Evolutionary conservation across 2,888 invertebrate genomes (phyloP).

Genomic region (Isotomurus palustris): DNA sequence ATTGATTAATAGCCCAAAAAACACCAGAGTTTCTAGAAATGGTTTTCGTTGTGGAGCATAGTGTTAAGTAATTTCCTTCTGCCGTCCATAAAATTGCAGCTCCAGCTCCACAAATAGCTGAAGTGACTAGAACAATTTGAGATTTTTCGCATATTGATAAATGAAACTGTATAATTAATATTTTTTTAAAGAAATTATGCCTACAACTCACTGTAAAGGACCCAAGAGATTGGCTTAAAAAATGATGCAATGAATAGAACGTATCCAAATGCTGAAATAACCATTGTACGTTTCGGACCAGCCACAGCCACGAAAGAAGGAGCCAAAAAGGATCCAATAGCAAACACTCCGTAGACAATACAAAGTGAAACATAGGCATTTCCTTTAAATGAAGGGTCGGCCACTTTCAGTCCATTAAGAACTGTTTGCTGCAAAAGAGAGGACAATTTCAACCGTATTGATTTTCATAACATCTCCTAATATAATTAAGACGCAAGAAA

Average conservation of each 20-base stretch:
- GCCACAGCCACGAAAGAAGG: conserved; percentile 83
- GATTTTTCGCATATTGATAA: too few relatives aligned
- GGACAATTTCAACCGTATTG: too few relatives aligned
- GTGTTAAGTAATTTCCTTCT: conserved; percentile 84
- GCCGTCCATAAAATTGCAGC: conserved; percentile 83
- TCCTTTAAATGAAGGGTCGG: conserved; percentile 68
- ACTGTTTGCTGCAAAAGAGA: conserved; percentile 82
- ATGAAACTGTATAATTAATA: too few relatives aligned
- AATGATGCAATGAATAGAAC: conserved; percentile 88
- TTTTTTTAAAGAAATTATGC: too few relatives aligned
- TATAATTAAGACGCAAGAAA: background rate
- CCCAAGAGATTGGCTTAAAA: conserved; percentile 74
- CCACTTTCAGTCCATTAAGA: conserved; percentile 67
- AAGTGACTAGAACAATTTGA: too few relatives aligned
- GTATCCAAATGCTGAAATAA: conserved; percentile 67
- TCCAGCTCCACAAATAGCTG: conserved; percentile 81
- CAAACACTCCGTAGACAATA: conserved; percentile 87
- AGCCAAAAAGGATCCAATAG: conserved; percentile 88
- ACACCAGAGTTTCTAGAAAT: conserved; percentile 91
- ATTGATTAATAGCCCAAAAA: conserved; percentile 95
- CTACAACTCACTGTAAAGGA: too few relatives aligned
- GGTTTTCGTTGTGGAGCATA: conserved; percentile 80
- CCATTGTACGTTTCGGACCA: conserved; percentile 83
- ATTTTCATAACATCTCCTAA: too few relatives aligned
- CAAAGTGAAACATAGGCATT: conserved; percentile 86